Conservation (phyloP, 2,797 vertebrate genomes). For the Propithecus deckenii region DNA sequence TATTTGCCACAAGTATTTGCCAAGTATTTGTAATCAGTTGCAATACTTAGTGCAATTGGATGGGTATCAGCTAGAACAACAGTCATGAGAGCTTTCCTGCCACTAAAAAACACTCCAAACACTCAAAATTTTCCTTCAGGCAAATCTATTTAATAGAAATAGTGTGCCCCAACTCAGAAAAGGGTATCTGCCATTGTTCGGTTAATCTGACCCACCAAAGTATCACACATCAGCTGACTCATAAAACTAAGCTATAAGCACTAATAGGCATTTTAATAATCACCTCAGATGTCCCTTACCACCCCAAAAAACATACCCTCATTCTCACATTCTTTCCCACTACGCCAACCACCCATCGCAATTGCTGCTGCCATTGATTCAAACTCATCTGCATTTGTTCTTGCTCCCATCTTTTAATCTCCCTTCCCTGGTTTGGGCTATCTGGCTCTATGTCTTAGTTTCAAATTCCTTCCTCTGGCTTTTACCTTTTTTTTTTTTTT, state of each 20-base stretch:
- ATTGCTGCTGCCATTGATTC: background rate
- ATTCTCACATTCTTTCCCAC: background rate
- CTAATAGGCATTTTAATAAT: background rate
- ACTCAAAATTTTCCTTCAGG: background rate
- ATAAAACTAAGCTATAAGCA: background rate
- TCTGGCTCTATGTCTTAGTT: background rate
- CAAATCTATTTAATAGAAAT: background rate
- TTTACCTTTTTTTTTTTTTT: too few species aligned
- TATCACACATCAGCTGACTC: background rate
- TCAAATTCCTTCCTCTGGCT: background rate
- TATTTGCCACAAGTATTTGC: background rate
- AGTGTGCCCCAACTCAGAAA: background rate
- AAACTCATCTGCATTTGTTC: background rate
- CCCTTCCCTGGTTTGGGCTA: background rate
- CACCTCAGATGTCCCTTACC: background rate
- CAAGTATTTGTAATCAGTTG: background rate
- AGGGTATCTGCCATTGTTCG: background rate
- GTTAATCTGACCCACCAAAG: background rate
- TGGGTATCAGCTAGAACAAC: background rate
- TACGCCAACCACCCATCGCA: background rate
- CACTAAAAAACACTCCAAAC: background rate
- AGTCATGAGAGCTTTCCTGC: background rate
- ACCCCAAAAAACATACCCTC: background rate
- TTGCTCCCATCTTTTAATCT: background rate
- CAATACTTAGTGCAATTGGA: background rate